These are phyloP conservation scores for Notamacropus eugenii DNA, from an alignment of 2,797 vertebrate genomes.

Conservation along the genomic window DNA sequence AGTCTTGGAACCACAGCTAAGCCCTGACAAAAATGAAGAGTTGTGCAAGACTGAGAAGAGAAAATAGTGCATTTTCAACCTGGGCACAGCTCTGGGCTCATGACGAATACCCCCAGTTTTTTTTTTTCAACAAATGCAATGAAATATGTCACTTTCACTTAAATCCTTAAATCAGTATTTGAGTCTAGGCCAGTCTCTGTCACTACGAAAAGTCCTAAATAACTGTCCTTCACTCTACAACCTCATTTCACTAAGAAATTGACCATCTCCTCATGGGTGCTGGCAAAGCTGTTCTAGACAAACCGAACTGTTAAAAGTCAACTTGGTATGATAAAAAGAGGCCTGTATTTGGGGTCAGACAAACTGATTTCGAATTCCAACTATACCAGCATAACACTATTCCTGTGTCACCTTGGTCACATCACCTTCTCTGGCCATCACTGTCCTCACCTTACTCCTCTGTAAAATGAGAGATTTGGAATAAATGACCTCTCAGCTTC, in stretches of 20 bases:
- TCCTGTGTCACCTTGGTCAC: neutral
- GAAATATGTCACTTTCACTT: conserved; percentile 73
- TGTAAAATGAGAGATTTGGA: too few species aligned
- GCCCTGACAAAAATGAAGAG: neutral
- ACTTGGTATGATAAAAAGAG: conserved; percentile 26
- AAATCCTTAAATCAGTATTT: conserved; percentile 66
- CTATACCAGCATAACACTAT: neutral
- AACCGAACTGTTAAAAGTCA: conserved; percentile 60
- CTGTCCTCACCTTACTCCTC: too few species aligned
- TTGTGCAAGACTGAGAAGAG: neutral
- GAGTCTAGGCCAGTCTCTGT: conserved; percentile 59
- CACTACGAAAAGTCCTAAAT: conserved; percentile 49
- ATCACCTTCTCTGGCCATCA: neutral
- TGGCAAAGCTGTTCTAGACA: conserved; percentile 40
- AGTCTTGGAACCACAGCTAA: neutral
- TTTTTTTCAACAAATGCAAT: conserved; percentile 33
- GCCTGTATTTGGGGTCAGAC: neutral
- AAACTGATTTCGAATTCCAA: neutral
- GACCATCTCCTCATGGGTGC: conserved; percentile 41
- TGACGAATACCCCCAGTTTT: conserved; percentile 3
- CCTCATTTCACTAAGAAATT: conserved; percentile 64
- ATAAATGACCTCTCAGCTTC: too few species aligned
- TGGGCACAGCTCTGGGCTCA: too few species aligned
- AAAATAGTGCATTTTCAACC: neutral
- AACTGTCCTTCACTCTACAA: conserved; percentile 59